phyloP scores from a whole-genome alignment of 2,797 vertebrate species.

The Xenops minutus region DNA sequence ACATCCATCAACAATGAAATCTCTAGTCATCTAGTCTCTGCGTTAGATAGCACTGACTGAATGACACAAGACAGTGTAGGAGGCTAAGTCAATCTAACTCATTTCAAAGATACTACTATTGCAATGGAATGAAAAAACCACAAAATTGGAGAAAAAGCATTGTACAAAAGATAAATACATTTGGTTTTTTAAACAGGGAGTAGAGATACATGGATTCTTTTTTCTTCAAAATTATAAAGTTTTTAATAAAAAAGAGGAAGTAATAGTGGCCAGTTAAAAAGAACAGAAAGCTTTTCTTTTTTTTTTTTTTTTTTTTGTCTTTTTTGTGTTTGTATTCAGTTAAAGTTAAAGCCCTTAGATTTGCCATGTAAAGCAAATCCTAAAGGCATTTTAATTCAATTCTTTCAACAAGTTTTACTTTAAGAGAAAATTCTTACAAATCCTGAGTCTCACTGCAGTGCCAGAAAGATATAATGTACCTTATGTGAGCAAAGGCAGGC shows the following conservation, averaged over 20 bases:
- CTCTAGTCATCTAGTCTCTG: background rate
- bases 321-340: background rate
- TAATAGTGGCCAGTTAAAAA: background rate
- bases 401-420: background rate
- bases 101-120: background rate
- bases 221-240: background rate
- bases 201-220: background rate
- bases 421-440: background rate
- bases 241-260: background rate
- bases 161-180: background rate
- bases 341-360: background rate
- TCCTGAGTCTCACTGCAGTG: background rate
- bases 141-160: background rate
- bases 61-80: background rate
- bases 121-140: background rate
- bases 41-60: background rate
- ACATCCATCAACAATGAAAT: background rate
- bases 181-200: background rate
- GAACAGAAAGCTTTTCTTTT: fast-evolving
- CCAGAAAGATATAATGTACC: background rate
- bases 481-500: background rate
- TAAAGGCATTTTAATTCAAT: background rate
- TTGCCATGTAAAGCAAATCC: background rate
- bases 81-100: background rate
- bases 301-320: background rate